Base-by-base conservation (phyloP, 2,797 vertebrate genomes). In the Paramormyrops hopkinsi region DNA sequence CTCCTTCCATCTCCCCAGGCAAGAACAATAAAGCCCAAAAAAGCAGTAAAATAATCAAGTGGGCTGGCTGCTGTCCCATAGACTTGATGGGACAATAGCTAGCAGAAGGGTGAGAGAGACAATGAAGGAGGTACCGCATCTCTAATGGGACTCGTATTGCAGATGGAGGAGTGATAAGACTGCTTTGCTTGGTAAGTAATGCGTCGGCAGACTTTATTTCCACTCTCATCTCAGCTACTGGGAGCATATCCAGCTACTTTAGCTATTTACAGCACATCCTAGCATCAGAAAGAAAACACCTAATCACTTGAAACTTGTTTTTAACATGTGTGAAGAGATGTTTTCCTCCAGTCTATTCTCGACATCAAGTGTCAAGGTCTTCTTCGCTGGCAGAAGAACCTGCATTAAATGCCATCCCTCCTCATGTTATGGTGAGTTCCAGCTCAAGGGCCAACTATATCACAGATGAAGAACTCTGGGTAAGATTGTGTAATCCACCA, bases 21-120 rank as follows among this genome's bases (percentile, higher is more conserved):
- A 33, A 53, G 86, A 93, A 94, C 93, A 94, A 92, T 91, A 88
- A 92, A 89, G 90, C 92, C 90, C 91, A 93, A 92, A 94, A 94
- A 92, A 92, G 90, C 90, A 44, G 53, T 88, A 89, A 93, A 92
- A 92, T 92, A 91, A 92, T 92, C 86, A 89, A 69, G 65, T 90
- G 4, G 62, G 84, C 69, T 91, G 91, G 92, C 92, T 92, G 37
- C 22, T 86, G 87, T 90, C 91, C 90, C 86, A 86, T 82, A 37
- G 73, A 89, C 91, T 90, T 86, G 82, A 51, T 59, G 89, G 62
- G 33, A 41, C 90, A 86, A 86, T 41, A 91, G 19, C 88, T 59
- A n/a, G 56, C 84, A n/a, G 86, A 91, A 90, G 90, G 90, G 88
- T 88, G 90, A 89, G 91, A 89, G 91, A 53, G 41, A 88, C 88